Evolutionary conservation across 1,140 invertebrate genomes (phyloP).

Genomic region (Scylla paramamosain): DNA sequence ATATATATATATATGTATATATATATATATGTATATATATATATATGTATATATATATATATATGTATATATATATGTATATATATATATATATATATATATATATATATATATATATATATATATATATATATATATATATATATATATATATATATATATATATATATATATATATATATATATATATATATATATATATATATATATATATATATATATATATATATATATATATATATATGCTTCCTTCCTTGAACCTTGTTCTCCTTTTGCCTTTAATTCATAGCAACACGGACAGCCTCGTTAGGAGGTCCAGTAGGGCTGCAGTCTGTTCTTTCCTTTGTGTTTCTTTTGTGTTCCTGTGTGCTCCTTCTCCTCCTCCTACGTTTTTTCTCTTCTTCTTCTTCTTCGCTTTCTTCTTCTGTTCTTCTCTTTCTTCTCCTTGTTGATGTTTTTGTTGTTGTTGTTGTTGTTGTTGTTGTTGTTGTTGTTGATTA

Average conservation of each 20-base stretch:
- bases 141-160: constrained; percentile 65
- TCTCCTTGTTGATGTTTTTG: no score
- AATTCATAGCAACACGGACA: no score
- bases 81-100: constrained; percentile 66
- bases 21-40: constrained; percentile 59
- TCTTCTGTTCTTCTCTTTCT: no score
- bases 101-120: constrained; percentile 66
- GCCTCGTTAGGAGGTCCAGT: no score
- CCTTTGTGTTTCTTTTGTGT: no score
- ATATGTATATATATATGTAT: constrained; percentile 59
- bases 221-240: constrained; percentile 61
- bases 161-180: constrained; percentile 57
- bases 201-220: constrained; percentile 60
- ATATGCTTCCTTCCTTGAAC: constrained; percentile 19
- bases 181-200: constrained; percentile 59
- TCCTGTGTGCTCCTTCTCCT: no score
- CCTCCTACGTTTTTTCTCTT: no score
- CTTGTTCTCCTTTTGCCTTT: no score
- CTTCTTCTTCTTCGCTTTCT: no score
- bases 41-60: constrained; percentile 62
- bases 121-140: constrained; percentile 65
- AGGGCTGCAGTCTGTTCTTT: no score
- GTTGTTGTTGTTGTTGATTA: no score
- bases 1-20: constrained; percentile 62
- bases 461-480: no score